Conservation (phyloP, 1,140 invertebrate species). For the Drosophila novamexicana region DNA sequence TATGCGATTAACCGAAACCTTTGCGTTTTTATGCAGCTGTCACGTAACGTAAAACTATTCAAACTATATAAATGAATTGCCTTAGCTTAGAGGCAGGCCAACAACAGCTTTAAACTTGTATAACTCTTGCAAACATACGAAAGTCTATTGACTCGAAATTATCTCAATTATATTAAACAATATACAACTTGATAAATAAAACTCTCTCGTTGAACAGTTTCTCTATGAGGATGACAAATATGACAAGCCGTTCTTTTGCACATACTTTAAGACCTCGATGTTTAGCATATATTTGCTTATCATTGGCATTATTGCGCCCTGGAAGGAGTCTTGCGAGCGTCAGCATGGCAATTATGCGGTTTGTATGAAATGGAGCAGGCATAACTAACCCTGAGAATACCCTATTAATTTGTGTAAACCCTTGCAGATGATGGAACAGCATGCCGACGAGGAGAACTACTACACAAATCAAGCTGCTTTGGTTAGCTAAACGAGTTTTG, state of each 20-base stretch:
- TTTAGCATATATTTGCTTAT: slow-evolving; percentile 93
- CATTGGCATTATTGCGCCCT: slow-evolving; percentile 92
- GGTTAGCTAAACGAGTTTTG: slow-evolving; percentile 13
- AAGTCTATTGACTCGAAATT: no score
- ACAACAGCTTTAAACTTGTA: no score
- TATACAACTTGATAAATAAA: neutral
- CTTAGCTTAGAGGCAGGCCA: no score
- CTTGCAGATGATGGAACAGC: slow-evolving; percentile 87
- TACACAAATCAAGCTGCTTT: slow-evolving; percentile 83
- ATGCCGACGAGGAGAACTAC: slow-evolving; percentile 88
- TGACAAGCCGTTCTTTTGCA: slow-evolving; percentile 95
- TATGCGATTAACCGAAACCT: no score
- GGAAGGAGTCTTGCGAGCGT: slow-evolving; percentile 91
- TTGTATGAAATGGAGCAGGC: neutral
- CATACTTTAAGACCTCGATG: slow-evolving; percentile 95
- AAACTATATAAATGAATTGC: no score
- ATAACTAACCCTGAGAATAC: neutral
- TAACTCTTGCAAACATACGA: no score
- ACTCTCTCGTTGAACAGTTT: slow-evolving; percentile 87
- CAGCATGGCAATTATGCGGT: slow-evolving; percentile 88
- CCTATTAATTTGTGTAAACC: neutral
- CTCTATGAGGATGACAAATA: slow-evolving; percentile 92
- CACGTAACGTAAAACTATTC: no score
- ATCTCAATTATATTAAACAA: neutral
- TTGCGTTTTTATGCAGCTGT: no score